A percentile compares a stretch with the other conserved stretches of the same genome.
Conservation (phyloP, 2,797 vertebrate species). For the Hapalemur alaotrensis region DNA sequence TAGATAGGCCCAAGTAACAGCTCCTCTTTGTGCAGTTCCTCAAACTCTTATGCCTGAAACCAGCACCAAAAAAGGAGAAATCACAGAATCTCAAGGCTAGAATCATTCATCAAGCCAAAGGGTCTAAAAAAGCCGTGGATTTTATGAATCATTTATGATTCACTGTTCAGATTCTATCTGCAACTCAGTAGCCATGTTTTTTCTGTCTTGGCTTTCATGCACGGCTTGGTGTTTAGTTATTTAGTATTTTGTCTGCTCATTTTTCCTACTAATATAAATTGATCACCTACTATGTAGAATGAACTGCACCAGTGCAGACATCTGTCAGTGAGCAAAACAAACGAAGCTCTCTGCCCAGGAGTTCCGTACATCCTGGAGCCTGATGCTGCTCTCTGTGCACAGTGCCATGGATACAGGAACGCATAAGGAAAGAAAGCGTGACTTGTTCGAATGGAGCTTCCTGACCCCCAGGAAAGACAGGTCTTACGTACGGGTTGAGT, state of each 20-base stretch:
- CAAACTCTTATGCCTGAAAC: neutral
- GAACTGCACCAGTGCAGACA: rapidly evolving
- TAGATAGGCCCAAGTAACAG: rapidly evolving
- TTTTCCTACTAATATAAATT: neutral
- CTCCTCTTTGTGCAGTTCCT: too few relatives aligned
- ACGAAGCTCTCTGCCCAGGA: rapidly evolving
- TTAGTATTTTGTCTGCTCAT: neutral
- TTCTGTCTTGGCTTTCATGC: rapidly evolving
- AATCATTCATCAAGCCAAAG: rapidly evolving
- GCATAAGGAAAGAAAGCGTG: rapidly evolving
- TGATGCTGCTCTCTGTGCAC: rapidly evolving
- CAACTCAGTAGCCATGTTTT: rapidly evolving
- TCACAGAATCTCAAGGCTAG: rapidly evolving
- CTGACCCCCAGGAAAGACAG: neutral
- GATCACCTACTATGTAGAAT: neutral
- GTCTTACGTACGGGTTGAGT: rapidly evolving
- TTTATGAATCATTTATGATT: too few relatives aligned
- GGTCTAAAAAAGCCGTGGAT: rapidly evolving
- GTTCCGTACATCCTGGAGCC: rapidly evolving
- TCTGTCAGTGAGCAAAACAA: neutral
- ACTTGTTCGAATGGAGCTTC: rapidly evolving
- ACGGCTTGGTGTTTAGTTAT: rapidly evolving
- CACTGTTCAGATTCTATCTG: neutral
- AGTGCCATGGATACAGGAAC: rapidly evolving
- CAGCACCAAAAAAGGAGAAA: neutral